Base-by-base conservation (phyloP, 1,140 invertebrate genomes). In the Heliothis virescens region DNA sequence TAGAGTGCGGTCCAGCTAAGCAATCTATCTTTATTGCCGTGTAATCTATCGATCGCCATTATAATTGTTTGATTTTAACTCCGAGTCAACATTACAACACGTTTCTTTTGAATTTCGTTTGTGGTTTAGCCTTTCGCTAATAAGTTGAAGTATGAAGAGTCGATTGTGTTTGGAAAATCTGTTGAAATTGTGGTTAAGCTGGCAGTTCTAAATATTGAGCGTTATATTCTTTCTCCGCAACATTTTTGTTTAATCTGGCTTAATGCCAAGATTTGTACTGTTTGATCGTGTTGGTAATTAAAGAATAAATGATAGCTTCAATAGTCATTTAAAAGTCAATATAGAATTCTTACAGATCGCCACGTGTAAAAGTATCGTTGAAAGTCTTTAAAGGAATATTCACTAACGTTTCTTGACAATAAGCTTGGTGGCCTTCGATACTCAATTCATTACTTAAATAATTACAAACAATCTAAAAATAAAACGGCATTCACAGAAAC, bases 11-110 rank as follows among this genome's bases (percentile, higher is more conserved):
- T 57, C 65, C 47, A 69, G 15, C 65, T 26, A 26, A 69, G 52
- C 74, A 63, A 63, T 76, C 74, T 76, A 76, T 65, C 60, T 76
- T 65, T 76, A 76, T 76, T 63, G 60, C 74, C 26, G n/a, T 76
- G 60, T 76, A 76, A 76, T 76, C 59, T 76, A 29, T 50, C 11
- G 41, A 63, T 76, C 59, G 60, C 48, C 21, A 76, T 76, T 63
- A 65, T 76, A 76, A 76, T 76, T 63, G 60, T 75, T 48, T 48
- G 47, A 48, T 63, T 65, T 65, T 63, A 53, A 69, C 48, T 53
- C 47, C 13, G 21, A 72, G 48, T 63, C 60, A 53, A 76, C 21
- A 65, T 76, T 15, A 52, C 48, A 69, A 26, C 65, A 69, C 48
- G 15, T 52, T 41, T 69, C 47, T 69, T 69, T 69, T 48, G 41